Evolutionary conservation across 2,888 invertebrate genomes (phyloP).

Genomic region (Stramonita haemastoma): DNA sequence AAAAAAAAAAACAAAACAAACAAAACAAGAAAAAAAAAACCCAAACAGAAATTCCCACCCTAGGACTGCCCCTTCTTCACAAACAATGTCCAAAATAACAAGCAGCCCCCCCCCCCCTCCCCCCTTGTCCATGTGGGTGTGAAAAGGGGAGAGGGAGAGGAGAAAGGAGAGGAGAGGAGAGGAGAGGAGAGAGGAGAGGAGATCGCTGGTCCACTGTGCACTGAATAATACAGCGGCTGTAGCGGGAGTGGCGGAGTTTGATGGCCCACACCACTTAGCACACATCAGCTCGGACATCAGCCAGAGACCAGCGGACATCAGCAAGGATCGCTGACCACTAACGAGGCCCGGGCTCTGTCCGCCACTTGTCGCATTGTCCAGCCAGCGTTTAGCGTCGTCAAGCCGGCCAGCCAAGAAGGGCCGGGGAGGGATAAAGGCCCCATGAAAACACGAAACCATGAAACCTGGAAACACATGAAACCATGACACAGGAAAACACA

Average conservation of each 20-base stretch:
- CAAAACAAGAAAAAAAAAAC: background rate
- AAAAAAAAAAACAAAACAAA: background rate
- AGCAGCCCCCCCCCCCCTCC: too few relatives aligned
- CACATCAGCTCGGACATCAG: conserved; percentile 2
- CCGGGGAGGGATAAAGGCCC: background rate
- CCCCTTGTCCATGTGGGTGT: too few relatives aligned
- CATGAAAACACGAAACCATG: background rate
- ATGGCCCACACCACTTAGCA: background rate
- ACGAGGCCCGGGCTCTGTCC: background rate
- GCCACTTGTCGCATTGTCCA: background rate
- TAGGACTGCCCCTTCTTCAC: background rate
- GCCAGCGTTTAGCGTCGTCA: background rate
- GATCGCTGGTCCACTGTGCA: background rate
- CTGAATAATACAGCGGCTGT: too few relatives aligned
- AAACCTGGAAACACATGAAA: background rate
- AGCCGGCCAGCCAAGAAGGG: background rate
- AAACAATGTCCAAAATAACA: too few relatives aligned
- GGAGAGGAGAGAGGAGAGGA: background rate
- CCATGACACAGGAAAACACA: background rate
- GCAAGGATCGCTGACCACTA: conserved; percentile 1
- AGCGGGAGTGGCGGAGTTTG: background rate
- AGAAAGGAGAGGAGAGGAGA: background rate
- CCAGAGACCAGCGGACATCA: background rate
- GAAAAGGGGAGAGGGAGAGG: too few relatives aligned
- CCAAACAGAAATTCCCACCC: background rate